phyloP scores from a whole-genome alignment of 2,113 vertebrate genomes.

The Salvelinus alpinus region DNA sequence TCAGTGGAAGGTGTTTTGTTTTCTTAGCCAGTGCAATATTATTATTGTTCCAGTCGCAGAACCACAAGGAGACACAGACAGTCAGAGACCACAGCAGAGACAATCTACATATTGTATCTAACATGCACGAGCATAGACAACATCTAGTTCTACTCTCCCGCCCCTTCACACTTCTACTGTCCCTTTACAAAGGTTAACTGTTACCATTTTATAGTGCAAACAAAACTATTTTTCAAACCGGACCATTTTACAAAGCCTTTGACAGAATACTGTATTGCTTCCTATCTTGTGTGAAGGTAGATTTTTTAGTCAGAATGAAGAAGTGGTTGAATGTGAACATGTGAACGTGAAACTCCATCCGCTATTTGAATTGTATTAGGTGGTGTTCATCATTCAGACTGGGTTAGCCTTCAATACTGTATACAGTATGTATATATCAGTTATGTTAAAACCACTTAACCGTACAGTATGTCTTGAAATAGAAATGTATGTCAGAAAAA shows the following conservation, averaged over 20 bases:
- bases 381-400: constrained; percentile 50
- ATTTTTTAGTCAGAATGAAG: constrained; percentile 34
- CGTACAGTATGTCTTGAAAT: constrained; percentile 29
- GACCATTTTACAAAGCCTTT: constrained; percentile 64
- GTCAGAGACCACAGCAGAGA: constrained; percentile 65
- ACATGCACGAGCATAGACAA: neutral
- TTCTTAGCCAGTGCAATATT: constrained; percentile 76
- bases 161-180: constrained; percentile 38
- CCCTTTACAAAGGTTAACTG: constrained; percentile 41
- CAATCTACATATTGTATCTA: constrained; percentile 62
- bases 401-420: neutral
- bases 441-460: constrained; percentile 33
- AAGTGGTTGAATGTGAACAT: constrained; percentile 30
- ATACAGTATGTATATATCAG: neutral
- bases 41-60: constrained; percentile 57
- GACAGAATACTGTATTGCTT: constrained; percentile 25
- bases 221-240: constrained; percentile 56
- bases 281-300: constrained; percentile 6
- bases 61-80: constrained; percentile 31
- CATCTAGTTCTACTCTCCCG: neutral
- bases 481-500: constrained; percentile 10
- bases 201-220: constrained; percentile 52
- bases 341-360: constrained; percentile 25
- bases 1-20: constrained; percentile 70
- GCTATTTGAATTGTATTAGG: constrained; percentile 34